Conservation (phyloP, 37 sponge, comb jelly and placozoan species). For the Ephydatia muelleri region DNA sequence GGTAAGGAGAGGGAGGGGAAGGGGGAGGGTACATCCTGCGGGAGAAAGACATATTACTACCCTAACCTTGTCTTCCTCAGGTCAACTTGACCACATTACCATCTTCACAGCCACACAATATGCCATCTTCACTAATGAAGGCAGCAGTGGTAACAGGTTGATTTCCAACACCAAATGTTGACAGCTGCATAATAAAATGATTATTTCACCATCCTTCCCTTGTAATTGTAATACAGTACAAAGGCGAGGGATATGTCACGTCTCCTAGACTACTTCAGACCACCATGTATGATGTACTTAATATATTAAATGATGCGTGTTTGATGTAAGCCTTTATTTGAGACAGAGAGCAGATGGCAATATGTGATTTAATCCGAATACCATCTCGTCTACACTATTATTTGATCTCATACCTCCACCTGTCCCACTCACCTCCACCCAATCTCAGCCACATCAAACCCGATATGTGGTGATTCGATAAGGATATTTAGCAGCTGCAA, state of each 20-base stretch:
- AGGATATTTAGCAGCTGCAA: background rate
- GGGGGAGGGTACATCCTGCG: conserved; percentile 4
- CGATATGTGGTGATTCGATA: background rate
- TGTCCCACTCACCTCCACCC: background rate
- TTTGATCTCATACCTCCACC: background rate
- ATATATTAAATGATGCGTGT: no score
- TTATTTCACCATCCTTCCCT: background rate
- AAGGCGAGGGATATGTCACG: background rate
- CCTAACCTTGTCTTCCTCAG: conserved; percentile 2
- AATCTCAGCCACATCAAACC: background rate
- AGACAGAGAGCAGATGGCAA: background rate
- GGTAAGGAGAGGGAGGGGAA: background rate
- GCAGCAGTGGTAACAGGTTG: no score
- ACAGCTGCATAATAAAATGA: conserved; percentile 7
- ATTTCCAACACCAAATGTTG: background rate
- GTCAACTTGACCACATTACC: conserved; percentile 4
- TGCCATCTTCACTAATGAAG: background rate
- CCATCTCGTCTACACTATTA: background rate
- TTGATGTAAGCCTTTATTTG: background rate
- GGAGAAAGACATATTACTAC: no score
- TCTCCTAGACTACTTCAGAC: background rate
- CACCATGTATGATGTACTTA: background rate
- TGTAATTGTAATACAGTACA: background rate
- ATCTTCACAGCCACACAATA: background rate
- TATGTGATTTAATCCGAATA: background rate